phyloP scores from a whole-genome alignment of 2,797 vertebrate genomes.

The Anomalospiza imberbis region DNA sequence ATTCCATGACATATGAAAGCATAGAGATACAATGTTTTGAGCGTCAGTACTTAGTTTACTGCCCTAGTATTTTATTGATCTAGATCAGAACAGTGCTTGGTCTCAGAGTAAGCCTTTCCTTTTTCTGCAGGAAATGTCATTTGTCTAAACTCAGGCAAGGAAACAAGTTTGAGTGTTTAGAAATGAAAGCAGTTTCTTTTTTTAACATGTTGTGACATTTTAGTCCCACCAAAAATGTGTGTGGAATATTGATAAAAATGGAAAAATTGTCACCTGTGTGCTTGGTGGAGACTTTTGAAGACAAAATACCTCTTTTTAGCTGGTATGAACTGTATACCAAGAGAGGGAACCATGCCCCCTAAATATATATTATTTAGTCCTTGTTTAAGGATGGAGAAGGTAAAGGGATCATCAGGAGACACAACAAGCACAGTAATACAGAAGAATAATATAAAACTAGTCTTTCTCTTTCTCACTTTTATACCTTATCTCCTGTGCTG shows the following conservation, averaged over 20 bases:
- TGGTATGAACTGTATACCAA: neutral
- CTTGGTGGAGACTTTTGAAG: neutral
- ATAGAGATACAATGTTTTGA: neutral
- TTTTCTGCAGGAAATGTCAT: neutral
- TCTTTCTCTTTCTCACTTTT: neutral
- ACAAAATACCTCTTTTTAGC: neutral
- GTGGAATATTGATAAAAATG: neutral
- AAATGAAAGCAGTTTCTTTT: neutral
- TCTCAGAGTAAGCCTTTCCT: neutral
- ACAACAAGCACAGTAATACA: neutral
- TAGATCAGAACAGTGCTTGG: neutral
- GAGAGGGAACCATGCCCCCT: neutral
- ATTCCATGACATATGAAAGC: neutral
- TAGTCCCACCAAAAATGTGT: neutral
- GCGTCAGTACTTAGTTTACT: neutral
- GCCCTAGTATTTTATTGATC: neutral
- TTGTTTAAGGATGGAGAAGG: neutral
- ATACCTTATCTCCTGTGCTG: fast-evolving
- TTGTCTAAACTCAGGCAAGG: neutral
- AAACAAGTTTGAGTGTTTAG: neutral
- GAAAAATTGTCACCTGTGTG: neutral
- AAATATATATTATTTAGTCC: neutral
- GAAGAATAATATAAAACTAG: neutral
- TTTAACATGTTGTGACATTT: neutral
- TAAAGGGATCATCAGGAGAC: neutral